These are phyloP conservation scores for Tichodroma muraria DNA, from an alignment of 2,113 vertebrate species.

Conservation along the genomic window DNA sequence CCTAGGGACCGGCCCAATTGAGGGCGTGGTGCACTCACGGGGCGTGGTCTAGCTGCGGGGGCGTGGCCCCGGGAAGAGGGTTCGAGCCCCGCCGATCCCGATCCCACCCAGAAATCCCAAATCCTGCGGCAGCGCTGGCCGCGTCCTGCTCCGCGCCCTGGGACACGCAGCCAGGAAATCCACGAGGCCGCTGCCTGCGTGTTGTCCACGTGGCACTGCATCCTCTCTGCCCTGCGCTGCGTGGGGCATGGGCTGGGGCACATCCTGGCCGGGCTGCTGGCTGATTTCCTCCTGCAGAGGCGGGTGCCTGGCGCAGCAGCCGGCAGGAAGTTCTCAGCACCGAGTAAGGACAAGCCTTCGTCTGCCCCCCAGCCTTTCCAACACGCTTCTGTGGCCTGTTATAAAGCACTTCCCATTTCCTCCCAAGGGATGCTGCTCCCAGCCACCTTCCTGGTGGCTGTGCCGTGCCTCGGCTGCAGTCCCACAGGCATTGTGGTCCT, in stretches of 20 bases:
- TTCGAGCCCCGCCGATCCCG: background rate
- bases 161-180: background rate
- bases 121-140: background rate
- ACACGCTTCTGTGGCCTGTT: background rate
- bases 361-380: background rate
- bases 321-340: background rate
- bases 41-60: rapidly evolving
- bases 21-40: background rate
- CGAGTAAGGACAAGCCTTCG: background rate
- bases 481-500: background rate
- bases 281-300: background rate
- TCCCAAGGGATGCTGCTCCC: background rate
- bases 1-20: rapidly evolving
- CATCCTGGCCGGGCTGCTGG: background rate
- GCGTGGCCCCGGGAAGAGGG: rapidly evolving
- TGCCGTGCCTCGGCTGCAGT: background rate
- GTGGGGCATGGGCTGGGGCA: background rate
- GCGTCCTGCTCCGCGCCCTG: background rate
- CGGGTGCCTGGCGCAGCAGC: background rate
- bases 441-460: background rate
- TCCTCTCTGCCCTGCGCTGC: background rate
- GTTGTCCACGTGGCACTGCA: background rate
- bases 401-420: background rate
- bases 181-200: background rate
- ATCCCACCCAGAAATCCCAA: background rate